phyloP scores from a whole-genome alignment of 2,888 invertebrate species.

The Leptopilina syphax region DNA sequence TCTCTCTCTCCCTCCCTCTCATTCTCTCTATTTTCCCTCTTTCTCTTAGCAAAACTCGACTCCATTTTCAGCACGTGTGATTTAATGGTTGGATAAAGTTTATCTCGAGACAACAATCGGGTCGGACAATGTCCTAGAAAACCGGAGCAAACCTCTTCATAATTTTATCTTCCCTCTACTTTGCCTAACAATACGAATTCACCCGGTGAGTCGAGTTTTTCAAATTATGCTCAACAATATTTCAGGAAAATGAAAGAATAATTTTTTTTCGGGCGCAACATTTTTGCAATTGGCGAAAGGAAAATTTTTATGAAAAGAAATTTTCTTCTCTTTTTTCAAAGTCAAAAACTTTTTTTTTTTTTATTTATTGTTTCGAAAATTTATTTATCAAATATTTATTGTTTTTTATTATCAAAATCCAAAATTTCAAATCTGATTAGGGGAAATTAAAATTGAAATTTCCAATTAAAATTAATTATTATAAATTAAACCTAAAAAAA shows the following conservation, averaged over 20 bases:
- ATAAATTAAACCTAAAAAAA: no score
- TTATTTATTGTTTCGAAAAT: no score
- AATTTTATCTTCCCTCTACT: constrained; percentile 23
- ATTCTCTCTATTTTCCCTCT: neutral
- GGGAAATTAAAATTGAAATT: no score
- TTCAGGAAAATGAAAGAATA: neutral
- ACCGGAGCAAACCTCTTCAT: constrained; percentile 31
- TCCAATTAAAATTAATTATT: no score
- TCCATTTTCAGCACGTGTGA: constrained; percentile 37
- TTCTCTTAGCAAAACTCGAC: constrained; percentile 14
- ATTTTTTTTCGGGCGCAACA: neutral
- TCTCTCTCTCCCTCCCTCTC: no score
- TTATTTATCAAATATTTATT: no score
- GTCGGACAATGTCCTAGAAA: constrained; percentile 36
- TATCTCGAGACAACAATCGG: constrained; percentile 32
- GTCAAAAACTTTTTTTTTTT: no score
- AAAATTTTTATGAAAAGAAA: no score
- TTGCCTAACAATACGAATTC: constrained; percentile 6
- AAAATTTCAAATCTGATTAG: no score
- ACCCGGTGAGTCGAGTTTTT: neutral
- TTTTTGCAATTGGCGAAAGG: no score
- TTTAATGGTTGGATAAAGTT: constrained; percentile 29
- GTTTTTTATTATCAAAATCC: no score
- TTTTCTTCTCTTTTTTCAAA: no score
- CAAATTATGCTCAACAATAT: constrained; percentile 1